phyloP scores from a whole-genome alignment of 2,113 vertebrate genomes.

The Dissostichus mawsoni region DNA sequence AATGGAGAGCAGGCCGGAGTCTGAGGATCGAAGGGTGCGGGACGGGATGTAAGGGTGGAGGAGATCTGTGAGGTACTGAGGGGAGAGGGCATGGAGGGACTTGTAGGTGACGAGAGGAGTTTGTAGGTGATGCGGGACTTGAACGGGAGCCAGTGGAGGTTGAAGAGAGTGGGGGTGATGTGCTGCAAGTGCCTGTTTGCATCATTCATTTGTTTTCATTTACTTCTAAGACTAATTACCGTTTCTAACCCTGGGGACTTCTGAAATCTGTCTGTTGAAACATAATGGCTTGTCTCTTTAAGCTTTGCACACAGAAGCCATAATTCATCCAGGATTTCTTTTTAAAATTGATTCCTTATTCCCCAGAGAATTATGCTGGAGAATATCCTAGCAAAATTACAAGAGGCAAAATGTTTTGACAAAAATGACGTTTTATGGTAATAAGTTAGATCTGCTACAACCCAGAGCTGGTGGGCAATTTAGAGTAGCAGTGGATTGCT shows the following conservation, averaged over 20 bases:
- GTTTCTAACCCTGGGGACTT: conserved; percentile 28
- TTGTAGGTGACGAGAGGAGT: too few relatives aligned
- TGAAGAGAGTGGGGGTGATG: too few relatives aligned
- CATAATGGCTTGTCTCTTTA: conserved; percentile 37
- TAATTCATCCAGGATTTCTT: conserved; percentile 19
- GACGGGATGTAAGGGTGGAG: too few relatives aligned
- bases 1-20: too few relatives aligned
- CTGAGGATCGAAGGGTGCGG: too few relatives aligned
- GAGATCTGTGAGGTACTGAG: too few relatives aligned
- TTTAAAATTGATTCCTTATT: conserved; percentile 22
- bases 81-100: too few relatives aligned
- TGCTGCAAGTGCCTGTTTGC: conserved; percentile 3
- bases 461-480: background rate
- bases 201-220: conserved; percentile 49
- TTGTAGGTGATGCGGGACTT: too few relatives aligned
- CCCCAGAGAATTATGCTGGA: conserved; percentile 30
- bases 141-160: too few relatives aligned
- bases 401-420: background rate
- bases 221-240: conserved; percentile 52
- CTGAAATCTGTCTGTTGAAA: conserved; percentile 36
- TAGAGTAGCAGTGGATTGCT: background rate
- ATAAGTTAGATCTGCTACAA: conserved; percentile 12
- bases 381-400: background rate
- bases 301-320: conserved; percentile 24
- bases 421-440: conserved; percentile 18